These are phyloP conservation scores for Podarcis cretensis DNA, from an alignment of 2,113 vertebrate genomes.

Conservation along the genomic window DNA sequence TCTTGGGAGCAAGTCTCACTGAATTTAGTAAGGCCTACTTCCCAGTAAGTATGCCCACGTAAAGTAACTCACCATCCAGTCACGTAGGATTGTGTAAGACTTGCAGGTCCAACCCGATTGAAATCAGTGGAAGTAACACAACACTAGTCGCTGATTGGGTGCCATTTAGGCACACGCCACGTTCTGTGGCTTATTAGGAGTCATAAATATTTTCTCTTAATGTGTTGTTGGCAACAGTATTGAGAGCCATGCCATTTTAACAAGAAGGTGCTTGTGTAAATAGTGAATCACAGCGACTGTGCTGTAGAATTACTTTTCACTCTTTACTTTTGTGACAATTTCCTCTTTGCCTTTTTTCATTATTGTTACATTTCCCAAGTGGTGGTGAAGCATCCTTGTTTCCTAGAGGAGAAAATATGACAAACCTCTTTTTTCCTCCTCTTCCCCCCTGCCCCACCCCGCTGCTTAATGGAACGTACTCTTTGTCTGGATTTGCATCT, in stretches of 20 bases:
- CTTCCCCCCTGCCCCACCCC: not conserved
- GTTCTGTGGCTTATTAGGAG: not conserved
- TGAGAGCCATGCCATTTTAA: not conserved
- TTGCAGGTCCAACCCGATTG: not conserved
- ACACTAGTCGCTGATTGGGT: not conserved
- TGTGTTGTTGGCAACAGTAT: not conserved
- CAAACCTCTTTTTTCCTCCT: not conserved
- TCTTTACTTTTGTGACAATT: not conserved
- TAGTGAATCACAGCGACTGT: not conserved
- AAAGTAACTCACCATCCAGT: not conserved
- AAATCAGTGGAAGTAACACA: not conserved
- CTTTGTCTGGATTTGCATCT: not conserved
- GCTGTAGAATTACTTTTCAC: not conserved
- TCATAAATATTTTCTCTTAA: not conserved
- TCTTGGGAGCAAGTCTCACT: not conserved
- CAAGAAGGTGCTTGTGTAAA: not conserved
- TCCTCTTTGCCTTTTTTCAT: not conserved
- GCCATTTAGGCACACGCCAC: not conserved
- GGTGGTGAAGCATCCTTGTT: constrained; percentile 2
- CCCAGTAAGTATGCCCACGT: not conserved
- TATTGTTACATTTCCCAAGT: not conserved
- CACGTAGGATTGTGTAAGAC: not conserved
- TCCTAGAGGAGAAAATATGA: not conserved
- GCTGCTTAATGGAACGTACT: not conserved
- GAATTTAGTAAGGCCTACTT: not conserved